Base-by-base conservation (phyloP, 2,888 invertebrate genomes). In the Drosophila lacicola region DNA sequence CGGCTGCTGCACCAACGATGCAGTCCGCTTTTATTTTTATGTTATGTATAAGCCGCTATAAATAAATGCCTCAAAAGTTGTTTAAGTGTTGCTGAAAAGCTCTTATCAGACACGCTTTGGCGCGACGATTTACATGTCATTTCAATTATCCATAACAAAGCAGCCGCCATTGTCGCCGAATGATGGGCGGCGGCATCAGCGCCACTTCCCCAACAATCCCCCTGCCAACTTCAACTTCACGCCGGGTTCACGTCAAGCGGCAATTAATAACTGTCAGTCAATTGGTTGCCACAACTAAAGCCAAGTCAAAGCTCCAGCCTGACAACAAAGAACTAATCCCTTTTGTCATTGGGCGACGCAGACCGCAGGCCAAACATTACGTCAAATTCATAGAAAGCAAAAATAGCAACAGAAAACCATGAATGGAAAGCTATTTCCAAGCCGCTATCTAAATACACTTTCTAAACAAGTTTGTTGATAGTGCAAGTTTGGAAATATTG, bases 211-310 rank as follows among this genome's bases (percentile, higher is more conserved):
- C 11, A 50, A 64, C 11, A 50, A 29, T 29, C 19, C 17, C 37
- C 49, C 57, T 8, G 41, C 41, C 57, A 58, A 44, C 58, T 55
- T 29, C 49, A 29, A 29, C 29, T 29, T 46, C 42, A 11, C 50
- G 19, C 34, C 78, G 46, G 49, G 66, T 63, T 64, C 82, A 82
- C 80, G 82, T 79, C 80, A 80, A 72, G 60, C 67, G 77, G 74
- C 82, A 85, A 83, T 83, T 85, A 83, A 83, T 83, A 83, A 85
- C 85, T 82, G 83, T 83, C 83, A 81, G 72, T 74, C 83, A 82
- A 77, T 79, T 82, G 82, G 74, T 70, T 69, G 82, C 72, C 64
- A 70, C 54, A 80, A 80, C 78, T 61, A 65, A 70, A 73, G 64
- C 65, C 63, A 44, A 47, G 17, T 37, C 47, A 62, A 75, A 74